Evolutionary conservation across 2,113 vertebrate species (phyloP).

Genomic region (Microtus pennsylvanicus): DNA sequence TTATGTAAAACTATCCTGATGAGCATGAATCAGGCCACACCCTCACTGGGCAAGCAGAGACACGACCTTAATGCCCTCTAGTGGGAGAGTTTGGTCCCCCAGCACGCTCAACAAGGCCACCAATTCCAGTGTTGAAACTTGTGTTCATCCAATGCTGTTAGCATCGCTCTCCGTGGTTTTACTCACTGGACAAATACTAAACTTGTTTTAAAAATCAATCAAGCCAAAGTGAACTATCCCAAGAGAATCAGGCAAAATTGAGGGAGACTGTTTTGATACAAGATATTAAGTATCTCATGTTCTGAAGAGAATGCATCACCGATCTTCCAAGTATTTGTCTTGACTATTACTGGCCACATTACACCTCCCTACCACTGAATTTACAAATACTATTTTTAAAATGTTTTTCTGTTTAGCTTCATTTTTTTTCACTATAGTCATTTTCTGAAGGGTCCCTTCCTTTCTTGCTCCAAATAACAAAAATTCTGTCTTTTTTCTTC

Average conservation of each 20-base stretch:
- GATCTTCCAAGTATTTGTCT: neutral
- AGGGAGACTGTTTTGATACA: neutral
- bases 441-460: neutral
- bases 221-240: neutral
- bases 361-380: neutral
- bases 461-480: neutral
- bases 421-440: neutral
- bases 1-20: neutral
- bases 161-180: neutral
- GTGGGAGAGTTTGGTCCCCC: conserved; percentile 7
- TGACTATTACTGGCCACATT: neutral
- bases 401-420: conserved; percentile 4
- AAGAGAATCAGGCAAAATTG: neutral
- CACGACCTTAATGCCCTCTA: conserved; percentile 68
- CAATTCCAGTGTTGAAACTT: neutral
- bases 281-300: neutral
- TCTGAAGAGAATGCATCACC: neutral
- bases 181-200: neutral
- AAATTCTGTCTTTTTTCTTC: neutral
- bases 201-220: neutral
- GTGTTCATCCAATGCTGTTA: neutral
- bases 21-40: neutral
- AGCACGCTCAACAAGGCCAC: rapidly evolving
- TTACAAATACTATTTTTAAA: neutral
- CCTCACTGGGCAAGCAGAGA: conserved; percentile 26